Conservation (phyloP, 2,888 invertebrate species). For the Eilema griseolum region DNA sequence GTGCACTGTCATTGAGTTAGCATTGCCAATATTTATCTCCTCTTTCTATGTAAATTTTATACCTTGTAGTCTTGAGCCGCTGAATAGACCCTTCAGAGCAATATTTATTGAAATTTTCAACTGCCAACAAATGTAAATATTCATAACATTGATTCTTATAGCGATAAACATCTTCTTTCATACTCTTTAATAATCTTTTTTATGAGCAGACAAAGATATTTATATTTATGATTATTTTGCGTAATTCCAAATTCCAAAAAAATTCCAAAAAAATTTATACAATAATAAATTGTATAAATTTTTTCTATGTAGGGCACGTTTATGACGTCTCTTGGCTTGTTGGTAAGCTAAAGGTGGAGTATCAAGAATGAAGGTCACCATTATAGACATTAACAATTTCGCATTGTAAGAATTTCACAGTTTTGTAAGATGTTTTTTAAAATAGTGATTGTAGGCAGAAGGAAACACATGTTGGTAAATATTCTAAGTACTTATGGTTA, state of each 20-base stretch:
- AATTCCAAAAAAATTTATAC: too few species aligned
- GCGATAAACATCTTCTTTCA: not conserved
- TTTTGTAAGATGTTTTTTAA: too few species aligned
- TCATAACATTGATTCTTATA: not conserved
- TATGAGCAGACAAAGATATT: not conserved
- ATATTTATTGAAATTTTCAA: constrained; percentile 6
- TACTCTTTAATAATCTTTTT: not conserved
- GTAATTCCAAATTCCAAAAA: too few species aligned
- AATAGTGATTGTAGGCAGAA: too few species aligned
- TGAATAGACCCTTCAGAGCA: not conserved
- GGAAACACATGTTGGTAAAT: too few species aligned
- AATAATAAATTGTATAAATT: too few species aligned
- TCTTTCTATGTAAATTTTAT: not conserved
- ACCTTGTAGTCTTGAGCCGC: not conserved
- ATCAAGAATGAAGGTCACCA: too few species aligned
- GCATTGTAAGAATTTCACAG: too few species aligned
- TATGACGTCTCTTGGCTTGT: not conserved
- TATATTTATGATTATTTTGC: not conserved
- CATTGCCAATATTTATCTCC: not conserved
- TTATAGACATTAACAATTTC: too few species aligned
- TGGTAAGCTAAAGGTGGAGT: too few species aligned
- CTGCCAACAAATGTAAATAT: not conserved
- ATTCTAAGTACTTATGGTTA: too few species aligned
- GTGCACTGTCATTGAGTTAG: not conserved
- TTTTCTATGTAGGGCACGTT: too few species aligned